Conservation (phyloP, 2,797 vertebrate genomes). For the Pipistrellus pygmaeus region DNA sequence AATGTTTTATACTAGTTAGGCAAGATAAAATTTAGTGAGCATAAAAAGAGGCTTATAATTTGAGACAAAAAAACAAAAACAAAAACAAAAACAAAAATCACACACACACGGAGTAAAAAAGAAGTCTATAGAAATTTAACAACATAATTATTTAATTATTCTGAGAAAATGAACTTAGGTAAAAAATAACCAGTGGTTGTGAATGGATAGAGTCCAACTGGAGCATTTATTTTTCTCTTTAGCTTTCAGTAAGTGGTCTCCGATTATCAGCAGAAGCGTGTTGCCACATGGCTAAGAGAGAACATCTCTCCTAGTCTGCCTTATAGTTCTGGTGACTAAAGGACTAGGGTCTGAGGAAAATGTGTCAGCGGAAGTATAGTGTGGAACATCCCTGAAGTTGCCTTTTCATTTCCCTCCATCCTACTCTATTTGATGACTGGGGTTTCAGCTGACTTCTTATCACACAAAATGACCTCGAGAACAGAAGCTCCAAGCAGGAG, state of each 20-base stretch:
- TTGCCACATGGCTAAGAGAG: neutral
- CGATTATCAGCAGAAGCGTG: neutral
- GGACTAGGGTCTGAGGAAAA: neutral
- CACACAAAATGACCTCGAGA: neutral
- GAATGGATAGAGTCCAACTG: neutral
- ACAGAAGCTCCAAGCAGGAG: neutral
- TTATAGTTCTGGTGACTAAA: neutral
- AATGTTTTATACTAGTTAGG: neutral
- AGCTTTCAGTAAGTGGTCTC: neutral
- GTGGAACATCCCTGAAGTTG: neutral
- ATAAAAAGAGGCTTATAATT: neutral
- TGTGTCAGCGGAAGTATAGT: neutral
- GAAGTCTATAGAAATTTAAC: neutral
- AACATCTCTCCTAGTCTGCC: neutral
- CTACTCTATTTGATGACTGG: neutral
- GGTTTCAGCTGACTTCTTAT: neutral
- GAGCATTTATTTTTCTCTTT: constrained; percentile 3
- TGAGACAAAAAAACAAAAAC: neutral
- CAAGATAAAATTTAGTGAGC: constrained; percentile 1
- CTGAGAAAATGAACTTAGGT: constrained; percentile 16
- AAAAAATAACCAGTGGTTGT: neutral
- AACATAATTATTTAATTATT: neutral
- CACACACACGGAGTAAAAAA: neutral
- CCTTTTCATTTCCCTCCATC: neutral
- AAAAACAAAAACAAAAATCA: too few species aligned